A percentile compares a stretch with the other conserved stretches of the same genome.
Evolutionary conservation across 2,113 vertebrate species (phyloP).

Genomic region (Hypocryptadius cinnamomeus): DNA sequence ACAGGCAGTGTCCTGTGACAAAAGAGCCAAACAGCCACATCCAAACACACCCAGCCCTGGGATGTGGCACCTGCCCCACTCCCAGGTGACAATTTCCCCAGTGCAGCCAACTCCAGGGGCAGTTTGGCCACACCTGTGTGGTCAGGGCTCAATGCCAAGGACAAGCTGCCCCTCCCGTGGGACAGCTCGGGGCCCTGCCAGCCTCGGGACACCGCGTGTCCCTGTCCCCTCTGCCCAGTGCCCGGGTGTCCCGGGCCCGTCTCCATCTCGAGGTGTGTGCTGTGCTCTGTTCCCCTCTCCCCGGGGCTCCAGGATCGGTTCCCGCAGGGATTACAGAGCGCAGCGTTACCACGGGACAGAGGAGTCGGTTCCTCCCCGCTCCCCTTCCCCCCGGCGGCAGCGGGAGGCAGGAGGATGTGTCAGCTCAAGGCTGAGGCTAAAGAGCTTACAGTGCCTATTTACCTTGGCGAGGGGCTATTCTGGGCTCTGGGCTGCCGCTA

Average conservation of each 20-base stretch:
- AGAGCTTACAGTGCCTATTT: constrained; percentile 14
- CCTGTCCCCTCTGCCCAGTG: neutral
- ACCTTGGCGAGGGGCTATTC: neutral
- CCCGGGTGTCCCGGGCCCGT: neutral
- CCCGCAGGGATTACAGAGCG: rapidly evolving
- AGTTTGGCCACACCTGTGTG: rapidly evolving
- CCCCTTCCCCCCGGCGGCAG: neutral
- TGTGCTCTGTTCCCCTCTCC: neutral
- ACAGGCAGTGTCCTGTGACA: neutral
- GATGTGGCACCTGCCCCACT: neutral
- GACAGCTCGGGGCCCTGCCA: neutral
- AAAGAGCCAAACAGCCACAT: neutral
- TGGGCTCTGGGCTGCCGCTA: neutral
- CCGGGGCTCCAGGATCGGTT: neutral
- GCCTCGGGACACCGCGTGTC: neutral
- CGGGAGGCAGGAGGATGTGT: neutral
- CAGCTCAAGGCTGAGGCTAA: neutral
- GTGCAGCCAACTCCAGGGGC: neutral
- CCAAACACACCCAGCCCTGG: neutral
- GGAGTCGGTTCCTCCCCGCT: neutral
- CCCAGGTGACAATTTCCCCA: neutral
- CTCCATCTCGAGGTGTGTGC: neutral
- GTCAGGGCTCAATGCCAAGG: rapidly evolving
- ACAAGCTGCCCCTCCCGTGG: neutral
- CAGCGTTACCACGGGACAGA: neutral